phyloP scores from a whole-genome alignment of 2,113 vertebrate species.

The Psammodynastes pulverulentus region DNA sequence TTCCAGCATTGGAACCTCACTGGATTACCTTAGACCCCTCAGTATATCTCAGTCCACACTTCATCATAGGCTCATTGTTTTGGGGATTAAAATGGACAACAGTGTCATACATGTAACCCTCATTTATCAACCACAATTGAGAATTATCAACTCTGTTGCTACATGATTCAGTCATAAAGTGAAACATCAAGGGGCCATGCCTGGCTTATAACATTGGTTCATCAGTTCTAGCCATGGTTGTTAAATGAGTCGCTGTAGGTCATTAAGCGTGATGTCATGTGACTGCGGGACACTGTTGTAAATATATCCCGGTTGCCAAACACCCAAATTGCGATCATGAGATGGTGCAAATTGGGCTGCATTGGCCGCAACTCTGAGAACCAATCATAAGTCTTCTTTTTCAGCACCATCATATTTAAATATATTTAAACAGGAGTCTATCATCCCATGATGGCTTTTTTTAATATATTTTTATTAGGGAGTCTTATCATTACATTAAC shows the following conservation, averaged over 20 bases:
- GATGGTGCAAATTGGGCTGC: not conserved
- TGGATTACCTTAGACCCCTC: not conserved
- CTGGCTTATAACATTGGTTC: not conserved
- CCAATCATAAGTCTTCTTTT: not conserved
- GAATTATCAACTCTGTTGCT: not conserved
- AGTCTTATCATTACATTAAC: slow-evolving; percentile 92
- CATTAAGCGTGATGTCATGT: not conserved
- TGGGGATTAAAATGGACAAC: not conserved
- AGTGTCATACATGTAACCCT: not conserved
- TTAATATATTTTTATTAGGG: slow-evolving; percentile 79
- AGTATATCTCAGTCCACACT: not conserved
- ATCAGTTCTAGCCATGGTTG: not conserved
- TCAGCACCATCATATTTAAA: slow-evolving; percentile 24
- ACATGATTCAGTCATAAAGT: not conserved
- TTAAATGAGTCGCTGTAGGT: not conserved
- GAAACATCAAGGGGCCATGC: not conserved
- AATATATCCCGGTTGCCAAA: too few relatives aligned
- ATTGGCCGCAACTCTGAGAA: not conserved
- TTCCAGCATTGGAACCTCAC: not conserved
- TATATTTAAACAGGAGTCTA: slow-evolving; percentile 39
- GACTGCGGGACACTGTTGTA: not conserved
- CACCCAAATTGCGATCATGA: not conserved
- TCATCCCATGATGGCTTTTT: slow-evolving; percentile 60
- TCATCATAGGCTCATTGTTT: not conserved
- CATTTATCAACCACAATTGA: not conserved